Evolutionary conservation across 2,113 vertebrate genomes (phyloP).

Genomic region (Phylloscopus whistleri): DNA sequence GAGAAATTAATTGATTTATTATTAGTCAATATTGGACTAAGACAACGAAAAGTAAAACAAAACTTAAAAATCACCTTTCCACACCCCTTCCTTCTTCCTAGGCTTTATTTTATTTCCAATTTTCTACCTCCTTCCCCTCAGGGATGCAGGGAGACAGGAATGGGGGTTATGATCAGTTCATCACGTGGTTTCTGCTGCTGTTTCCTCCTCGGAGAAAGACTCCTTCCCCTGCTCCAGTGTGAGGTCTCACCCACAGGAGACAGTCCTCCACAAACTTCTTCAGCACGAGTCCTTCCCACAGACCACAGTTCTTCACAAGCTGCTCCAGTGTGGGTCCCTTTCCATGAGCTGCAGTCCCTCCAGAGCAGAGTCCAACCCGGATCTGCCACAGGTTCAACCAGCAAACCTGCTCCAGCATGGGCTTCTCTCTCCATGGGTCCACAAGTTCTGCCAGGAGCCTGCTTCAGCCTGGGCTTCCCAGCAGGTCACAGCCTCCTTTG

Average conservation of each 20-base stretch:
- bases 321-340: neutral
- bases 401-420: neutral
- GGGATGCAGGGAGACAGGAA: neutral
- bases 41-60: neutral
- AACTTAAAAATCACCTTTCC: neutral
- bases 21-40: neutral
- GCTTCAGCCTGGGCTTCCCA: neutral
- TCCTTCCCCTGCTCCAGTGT: neutral
- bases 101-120: neutral
- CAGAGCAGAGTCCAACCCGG: neutral
- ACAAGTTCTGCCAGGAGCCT: neutral
- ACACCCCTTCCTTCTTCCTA: neutral
- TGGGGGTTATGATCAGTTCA: neutral
- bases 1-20: neutral
- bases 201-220: neutral
- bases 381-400: neutral
- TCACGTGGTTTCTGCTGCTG: rapidly evolving
- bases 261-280: neutral
- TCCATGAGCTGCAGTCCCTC: neutral
- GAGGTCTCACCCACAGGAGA: neutral
- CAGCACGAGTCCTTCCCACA: neutral
- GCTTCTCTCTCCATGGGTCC: neutral
- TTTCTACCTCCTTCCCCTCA: rapidly evolving
- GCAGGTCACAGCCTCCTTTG: too few species aligned
- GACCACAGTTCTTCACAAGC: neutral